phyloP scores from a whole-genome alignment of 2,113 vertebrate species.

The Oreochromis spilurus region DNA sequence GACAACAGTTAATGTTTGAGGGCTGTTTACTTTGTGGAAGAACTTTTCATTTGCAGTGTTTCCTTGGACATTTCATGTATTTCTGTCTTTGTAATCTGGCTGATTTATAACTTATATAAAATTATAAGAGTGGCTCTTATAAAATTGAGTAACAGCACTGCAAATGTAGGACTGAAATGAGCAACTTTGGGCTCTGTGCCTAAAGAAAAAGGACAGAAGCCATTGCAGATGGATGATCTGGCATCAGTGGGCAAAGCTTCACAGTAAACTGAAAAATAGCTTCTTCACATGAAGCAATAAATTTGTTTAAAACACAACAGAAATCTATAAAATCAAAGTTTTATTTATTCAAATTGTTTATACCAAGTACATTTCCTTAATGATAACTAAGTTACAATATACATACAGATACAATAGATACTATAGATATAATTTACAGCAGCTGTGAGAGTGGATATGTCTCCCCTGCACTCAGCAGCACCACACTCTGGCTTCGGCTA shows the following conservation, averaged over 20 bases:
- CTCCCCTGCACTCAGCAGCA: neutral
- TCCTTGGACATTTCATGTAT: neutral
- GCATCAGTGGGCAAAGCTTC: neutral
- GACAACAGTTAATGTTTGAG: neutral
- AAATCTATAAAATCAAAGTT: neutral
- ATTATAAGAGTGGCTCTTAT: neutral
- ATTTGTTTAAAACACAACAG: neutral
- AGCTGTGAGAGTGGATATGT: neutral
- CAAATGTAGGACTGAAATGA: neutral
- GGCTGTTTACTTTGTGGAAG: neutral
- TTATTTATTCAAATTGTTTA: neutral
- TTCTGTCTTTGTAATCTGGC: neutral
- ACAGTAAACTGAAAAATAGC: neutral
- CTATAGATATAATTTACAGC: neutral
- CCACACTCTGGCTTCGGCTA: neutral
- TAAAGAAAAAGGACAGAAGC: neutral
- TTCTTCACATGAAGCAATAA: neutral
- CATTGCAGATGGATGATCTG: neutral
- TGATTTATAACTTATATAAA: neutral
- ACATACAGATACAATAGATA: neutral
- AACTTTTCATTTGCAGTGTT: neutral
- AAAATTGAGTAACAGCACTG: neutral
- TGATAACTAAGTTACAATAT: neutral
- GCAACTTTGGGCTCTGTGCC: neutral
- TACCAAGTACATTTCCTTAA: neutral